These are phyloP conservation scores for Tuberolachnus salignus DNA, from an alignment of 2,888 invertebrate genomes.

Conservation along the genomic window DNA sequence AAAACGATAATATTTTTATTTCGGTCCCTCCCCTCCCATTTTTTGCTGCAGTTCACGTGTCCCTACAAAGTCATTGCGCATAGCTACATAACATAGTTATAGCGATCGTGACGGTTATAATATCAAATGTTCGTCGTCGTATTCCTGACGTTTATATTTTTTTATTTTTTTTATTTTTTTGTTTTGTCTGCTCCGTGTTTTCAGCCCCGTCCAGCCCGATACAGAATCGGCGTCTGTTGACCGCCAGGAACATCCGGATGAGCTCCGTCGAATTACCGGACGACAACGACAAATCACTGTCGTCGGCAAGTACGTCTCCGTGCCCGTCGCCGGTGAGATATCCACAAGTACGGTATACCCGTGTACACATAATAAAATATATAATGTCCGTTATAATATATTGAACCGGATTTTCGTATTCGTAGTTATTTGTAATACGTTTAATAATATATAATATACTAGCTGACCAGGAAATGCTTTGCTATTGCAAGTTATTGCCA, in stretches of 20 bases:
- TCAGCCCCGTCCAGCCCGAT: conserved; percentile 91
- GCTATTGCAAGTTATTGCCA: too few species aligned
- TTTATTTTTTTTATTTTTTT: too few species aligned
- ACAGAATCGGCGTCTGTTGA: conserved; percentile 80
- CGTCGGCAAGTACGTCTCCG: conserved; percentile 91
- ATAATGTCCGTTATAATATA: background rate
- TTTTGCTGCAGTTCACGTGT: too few species aligned
- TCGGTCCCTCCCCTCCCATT: too few species aligned
- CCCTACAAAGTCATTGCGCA: too few species aligned
- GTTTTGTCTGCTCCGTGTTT: conserved; percentile 58
- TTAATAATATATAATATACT: too few species aligned
- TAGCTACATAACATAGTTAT: too few species aligned
- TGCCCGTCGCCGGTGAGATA: conserved; percentile 80
- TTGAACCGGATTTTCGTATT: too few species aligned
- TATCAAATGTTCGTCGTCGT: background rate
- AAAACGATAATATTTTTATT: too few species aligned
- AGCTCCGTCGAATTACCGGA: conserved; percentile 91
- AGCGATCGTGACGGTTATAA: background rate
- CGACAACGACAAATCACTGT: conserved; percentile 87
- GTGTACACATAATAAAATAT: background rate
- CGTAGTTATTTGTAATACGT: too few species aligned
- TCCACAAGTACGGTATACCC: conserved; percentile 50
- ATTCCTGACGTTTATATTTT: background rate
- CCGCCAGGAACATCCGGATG: conserved; percentile 83
- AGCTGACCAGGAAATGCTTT: too few species aligned